Evolutionary conservation across 2,797 vertebrate genomes (phyloP).

Genomic region (Hippopotamyrus pictus): DNA sequence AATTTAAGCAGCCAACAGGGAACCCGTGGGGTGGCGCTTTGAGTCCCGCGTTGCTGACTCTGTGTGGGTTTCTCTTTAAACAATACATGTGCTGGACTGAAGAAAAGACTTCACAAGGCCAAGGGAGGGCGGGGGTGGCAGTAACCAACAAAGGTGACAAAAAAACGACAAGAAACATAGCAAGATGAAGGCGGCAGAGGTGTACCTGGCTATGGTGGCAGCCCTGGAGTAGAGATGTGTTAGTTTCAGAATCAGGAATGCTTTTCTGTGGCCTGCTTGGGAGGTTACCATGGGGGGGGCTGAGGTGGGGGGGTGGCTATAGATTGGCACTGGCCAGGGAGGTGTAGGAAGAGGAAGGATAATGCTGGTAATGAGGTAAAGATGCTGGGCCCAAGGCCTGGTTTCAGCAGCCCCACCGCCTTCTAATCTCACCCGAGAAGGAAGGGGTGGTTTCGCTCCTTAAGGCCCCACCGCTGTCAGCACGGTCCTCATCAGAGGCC

Average conservation of each 20-base stretch:
- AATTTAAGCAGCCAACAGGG: neutral
- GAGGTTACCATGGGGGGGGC: neutral
- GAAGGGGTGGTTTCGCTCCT: constrained; percentile 9
- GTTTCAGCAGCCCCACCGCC: constrained; percentile 5
- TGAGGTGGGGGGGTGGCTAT: neutral
- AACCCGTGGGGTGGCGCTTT: neutral
- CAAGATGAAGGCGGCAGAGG: neutral
- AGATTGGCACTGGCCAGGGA: neutral
- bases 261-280: neutral
- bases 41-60: neutral
- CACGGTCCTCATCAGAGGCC: constrained; percentile 4
- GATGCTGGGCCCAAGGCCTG: constrained; percentile 9
- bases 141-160: neutral
- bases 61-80: neutral
- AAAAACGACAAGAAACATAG: neutral
- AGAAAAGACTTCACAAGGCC: neutral
- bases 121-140: no score
- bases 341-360: neutral
- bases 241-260: neutral
- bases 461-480: neutral
- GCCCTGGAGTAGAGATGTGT: neutral
- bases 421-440: neutral
- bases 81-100: neutral
- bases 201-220: neutral
- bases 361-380: constrained; percentile 8